phyloP scores from a whole-genome alignment of 2,888 invertebrate genomes.

The Spialia ferax region DNA sequence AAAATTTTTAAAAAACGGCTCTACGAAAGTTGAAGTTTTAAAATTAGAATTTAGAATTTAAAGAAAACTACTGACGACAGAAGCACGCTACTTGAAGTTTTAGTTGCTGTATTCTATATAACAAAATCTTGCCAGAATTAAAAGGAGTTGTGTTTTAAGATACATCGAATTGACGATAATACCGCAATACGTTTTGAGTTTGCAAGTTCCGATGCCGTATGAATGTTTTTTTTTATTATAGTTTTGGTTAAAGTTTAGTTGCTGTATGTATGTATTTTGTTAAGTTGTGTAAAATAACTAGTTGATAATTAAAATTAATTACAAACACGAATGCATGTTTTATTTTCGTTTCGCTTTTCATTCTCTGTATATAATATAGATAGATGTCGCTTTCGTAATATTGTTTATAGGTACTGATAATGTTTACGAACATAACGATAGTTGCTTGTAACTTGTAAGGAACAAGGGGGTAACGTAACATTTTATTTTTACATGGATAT shows the following conservation, averaged over 20 bases:
- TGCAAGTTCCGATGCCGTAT: slow-evolving; percentile 59
- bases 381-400: slow-evolving; percentile 52
- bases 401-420: slow-evolving; percentile 47
- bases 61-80: slow-evolving; percentile 9
- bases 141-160: slow-evolving; percentile 14
- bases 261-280: slow-evolving; percentile 85
- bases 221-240: slow-evolving; percentile 63
- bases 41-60: too few relatives aligned
- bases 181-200: slow-evolving; percentile 13
- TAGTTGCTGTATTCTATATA: slow-evolving; percentile 17
- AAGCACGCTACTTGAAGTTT: neutral
- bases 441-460: slow-evolving; percentile 47
- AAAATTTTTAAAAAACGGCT: slow-evolving; percentile 12
- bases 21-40: too few relatives aligned
- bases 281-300: slow-evolving; percentile 87
- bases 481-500: slow-evolving; percentile 25
- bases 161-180: slow-evolving; percentile 35
- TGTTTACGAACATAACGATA: slow-evolving; percentile 32
- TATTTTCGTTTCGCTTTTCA: slow-evolving; percentile 60
- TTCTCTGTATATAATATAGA: slow-evolving; percentile 54
- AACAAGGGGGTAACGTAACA: slow-evolving; percentile 15
- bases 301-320: slow-evolving; percentile 81
- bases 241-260: slow-evolving; percentile 83
- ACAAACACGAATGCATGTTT: slow-evolving; percentile 78
- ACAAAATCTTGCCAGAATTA: slow-evolving; percentile 40